These are phyloP conservation scores for Gambusia yucatana DNA, from an alignment of 2,797 vertebrate genomes.

Conservation along the genomic window DNA sequence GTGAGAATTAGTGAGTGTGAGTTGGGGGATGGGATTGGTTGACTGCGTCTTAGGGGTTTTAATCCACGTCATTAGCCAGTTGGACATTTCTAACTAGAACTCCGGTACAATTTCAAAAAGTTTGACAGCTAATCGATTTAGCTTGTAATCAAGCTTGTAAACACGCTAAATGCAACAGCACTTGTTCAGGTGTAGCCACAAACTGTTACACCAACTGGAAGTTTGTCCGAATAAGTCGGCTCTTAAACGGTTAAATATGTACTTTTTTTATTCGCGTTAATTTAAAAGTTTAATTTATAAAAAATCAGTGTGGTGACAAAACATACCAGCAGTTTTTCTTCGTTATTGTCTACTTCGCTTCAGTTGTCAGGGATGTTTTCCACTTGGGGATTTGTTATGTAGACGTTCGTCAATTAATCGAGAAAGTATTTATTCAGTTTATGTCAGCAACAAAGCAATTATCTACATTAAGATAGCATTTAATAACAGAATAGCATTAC, in stretches of 20 bases:
- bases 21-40: slow-evolving; percentile 49
- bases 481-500: no score
- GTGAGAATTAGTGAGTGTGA: slow-evolving; percentile 41
- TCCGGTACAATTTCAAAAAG: no score
- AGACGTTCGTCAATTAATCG: no score
- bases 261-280: not conserved
- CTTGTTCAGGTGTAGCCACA: not conserved
- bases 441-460: no score
- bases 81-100: not conserved
- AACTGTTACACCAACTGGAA: not conserved
- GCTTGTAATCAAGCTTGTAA: not conserved
- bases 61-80: slow-evolving; percentile 10
- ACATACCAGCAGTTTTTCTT: not conserved
- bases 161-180: not conserved
- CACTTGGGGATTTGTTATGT: not conserved
- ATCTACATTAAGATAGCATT: no score
- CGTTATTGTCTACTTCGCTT: not conserved
- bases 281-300: not conserved
- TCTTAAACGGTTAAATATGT: not conserved
- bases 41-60: slow-evolving; percentile 16
- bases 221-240: not conserved
- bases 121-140: not conserved
- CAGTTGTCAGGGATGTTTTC: not conserved
- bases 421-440: not conserved
- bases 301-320: not conserved